phyloP scores from a whole-genome alignment of 1,140 invertebrate genomes.

The Anagrus nilaparvatae region DNA sequence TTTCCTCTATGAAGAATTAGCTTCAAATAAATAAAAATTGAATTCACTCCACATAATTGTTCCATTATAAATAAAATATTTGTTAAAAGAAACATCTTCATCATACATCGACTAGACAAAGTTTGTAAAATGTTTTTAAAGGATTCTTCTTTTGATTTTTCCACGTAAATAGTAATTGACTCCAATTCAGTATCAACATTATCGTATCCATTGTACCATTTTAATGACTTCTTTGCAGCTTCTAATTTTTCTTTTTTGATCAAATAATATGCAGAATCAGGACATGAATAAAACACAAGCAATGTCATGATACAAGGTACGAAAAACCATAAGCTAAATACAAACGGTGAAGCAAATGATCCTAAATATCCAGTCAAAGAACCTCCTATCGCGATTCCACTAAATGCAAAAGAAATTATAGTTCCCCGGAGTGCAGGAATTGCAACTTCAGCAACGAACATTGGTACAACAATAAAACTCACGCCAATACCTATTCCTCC shows the following conservation, averaged over 20 bases:
- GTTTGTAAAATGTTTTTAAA: too few species aligned
- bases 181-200: conserved; percentile 2
- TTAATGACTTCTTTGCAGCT: conserved; percentile 45
- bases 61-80: conserved; percentile 65
- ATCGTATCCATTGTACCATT: conserved; percentile 6
- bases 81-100: too few species aligned
- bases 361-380: conserved; percentile 57
- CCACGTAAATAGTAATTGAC: conserved; percentile 3
- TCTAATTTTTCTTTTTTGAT: conserved; percentile 45
- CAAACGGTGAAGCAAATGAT: conserved; percentile 44
- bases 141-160: too few species aligned
- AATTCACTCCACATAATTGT: conserved; percentile 63
- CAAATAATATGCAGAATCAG: conserved; percentile 61
- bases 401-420: conserved; percentile 51
- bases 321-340: conserved; percentile 47
- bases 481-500: conserved; percentile 56
- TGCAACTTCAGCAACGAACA: conserved; percentile 57
- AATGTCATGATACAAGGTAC: conserved; percentile 59
- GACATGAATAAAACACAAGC: conserved; percentile 52
- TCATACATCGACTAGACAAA: too few species aligned
- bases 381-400: conserved; percentile 47
- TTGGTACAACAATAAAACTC: conserved; percentile 52
- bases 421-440: conserved; percentile 56
- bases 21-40: conserved; percentile 61
- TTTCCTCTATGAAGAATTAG: conserved; percentile 56